phyloP scores from a whole-genome alignment of 2,888 invertebrate species.

The Cyclophora albipunctata region DNA sequence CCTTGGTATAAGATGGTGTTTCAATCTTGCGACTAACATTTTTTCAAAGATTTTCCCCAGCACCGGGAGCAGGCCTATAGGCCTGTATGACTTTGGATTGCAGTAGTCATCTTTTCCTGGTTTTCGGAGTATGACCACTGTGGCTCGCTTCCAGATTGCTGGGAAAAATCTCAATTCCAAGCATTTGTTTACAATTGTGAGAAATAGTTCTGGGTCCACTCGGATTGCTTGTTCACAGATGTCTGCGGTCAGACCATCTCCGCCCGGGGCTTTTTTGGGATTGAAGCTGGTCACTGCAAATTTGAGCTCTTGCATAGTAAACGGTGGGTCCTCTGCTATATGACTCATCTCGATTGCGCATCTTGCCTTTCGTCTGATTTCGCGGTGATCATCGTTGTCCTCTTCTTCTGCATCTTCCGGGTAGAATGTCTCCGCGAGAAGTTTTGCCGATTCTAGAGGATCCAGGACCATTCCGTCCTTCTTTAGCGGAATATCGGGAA shows the following conservation, averaged over 20 bases:
- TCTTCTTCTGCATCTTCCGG: neutral
- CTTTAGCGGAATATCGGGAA: too few species aligned
- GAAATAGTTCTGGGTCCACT: too few species aligned
- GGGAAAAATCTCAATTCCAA: too few species aligned
- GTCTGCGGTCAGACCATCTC: constrained; percentile 10
- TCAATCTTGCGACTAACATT: too few species aligned
- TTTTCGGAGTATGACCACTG: too few species aligned
- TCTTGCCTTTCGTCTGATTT: neutral
- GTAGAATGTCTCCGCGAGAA: neutral
- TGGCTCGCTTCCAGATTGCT: too few species aligned
- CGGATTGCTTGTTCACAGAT: constrained; percentile 14
- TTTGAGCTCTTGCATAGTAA: neutral
- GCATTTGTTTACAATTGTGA: too few species aligned
- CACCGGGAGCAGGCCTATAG: too few species aligned
- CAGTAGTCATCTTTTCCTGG: too few species aligned
- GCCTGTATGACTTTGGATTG: too few species aligned
- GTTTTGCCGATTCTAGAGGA: neutral
- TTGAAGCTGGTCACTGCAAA: neutral
- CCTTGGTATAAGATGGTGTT: too few species aligned
- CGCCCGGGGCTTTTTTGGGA: constrained; percentile 7
- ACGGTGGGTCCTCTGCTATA: neutral
- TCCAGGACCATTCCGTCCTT: too few species aligned
- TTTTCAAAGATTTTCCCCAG: constrained; percentile 4
- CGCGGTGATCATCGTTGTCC: neutral
- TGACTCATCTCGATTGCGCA: neutral